Evolutionary conservation across 2,797 vertebrate genomes (phyloP).

Genomic region (Danio kyathit): DNA sequence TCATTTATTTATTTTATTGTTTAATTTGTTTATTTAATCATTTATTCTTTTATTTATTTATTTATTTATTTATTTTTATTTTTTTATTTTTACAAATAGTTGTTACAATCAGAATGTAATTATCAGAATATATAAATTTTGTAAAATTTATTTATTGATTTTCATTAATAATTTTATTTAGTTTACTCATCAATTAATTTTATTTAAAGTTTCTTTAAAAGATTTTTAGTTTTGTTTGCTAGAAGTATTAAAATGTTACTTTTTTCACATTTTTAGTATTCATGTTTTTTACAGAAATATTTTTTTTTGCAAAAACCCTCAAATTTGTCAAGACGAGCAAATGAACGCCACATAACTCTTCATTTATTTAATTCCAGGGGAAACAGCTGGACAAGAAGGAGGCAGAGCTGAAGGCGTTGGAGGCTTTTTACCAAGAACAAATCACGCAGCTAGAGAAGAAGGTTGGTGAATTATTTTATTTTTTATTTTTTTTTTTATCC

Average conservation of each 20-base stretch:
- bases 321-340: neutral
- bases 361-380: constrained; percentile 70
- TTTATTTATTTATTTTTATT: too few species aligned
- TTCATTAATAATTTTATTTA: too few species aligned
- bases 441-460: constrained; percentile 86
- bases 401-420: constrained; percentile 81
- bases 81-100: too few species aligned
- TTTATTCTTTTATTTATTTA: too few species aligned
- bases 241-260: neutral
- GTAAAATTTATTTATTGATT: too few species aligned
- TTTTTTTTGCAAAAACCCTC: neutral
- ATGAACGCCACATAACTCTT: constrained; percentile 6
- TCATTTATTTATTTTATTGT: too few species aligned
- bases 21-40: too few species aligned
- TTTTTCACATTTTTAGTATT: neutral
- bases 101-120: too few species aligned
- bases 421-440: constrained; percentile 90
- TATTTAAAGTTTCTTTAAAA: too few species aligned
- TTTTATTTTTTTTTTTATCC: neutral
- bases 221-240: neutral
- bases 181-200: too few species aligned
- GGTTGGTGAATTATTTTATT: constrained; percentile 79
- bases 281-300: neutral
- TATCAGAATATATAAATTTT: too few species aligned
- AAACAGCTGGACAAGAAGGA: constrained; percentile 86